These are phyloP conservation scores for Rattus rattus DNA, from an alignment of 2,113 vertebrate genomes.

Conservation along the genomic window DNA sequence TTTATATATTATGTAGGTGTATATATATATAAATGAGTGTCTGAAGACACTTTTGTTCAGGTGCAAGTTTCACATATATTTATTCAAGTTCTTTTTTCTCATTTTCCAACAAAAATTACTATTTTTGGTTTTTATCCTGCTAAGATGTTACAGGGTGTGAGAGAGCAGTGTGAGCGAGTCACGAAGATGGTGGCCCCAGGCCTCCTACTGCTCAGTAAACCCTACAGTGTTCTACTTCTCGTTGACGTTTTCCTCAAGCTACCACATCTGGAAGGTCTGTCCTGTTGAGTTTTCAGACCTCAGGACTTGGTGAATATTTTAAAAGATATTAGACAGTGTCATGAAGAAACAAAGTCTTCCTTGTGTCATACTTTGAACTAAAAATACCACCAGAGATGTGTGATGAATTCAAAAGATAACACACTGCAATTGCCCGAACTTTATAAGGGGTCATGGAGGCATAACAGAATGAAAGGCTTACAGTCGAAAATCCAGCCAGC, in stretches of 20 bases:
- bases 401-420: neutral
- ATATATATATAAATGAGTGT: neutral
- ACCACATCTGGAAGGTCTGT: neutral
- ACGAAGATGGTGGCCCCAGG: neutral
- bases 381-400: neutral
- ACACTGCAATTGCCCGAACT: neutral
- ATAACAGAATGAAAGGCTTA: neutral
- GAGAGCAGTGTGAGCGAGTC: neutral
- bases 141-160: neutral
- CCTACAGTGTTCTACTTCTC: neutral
- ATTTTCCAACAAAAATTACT: neutral
- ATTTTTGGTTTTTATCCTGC: neutral
- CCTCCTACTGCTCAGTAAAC: neutral
- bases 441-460: neutral
- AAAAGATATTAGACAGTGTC: slow-evolving; percentile 7
- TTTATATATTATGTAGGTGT: neutral
- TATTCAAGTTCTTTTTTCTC: neutral
- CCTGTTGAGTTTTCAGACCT: neutral
- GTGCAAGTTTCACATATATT: neutral
- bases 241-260: neutral
- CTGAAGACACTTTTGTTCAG: neutral
- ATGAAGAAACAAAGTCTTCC: neutral
- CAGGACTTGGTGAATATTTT: neutral
- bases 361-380: neutral
- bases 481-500: neutral